A percentile compares a stretch with the other conserved stretches of the same genome.
Conservation (phyloP, 2,113 vertebrate genomes). For the Tachysurus fulvidraco region DNA sequence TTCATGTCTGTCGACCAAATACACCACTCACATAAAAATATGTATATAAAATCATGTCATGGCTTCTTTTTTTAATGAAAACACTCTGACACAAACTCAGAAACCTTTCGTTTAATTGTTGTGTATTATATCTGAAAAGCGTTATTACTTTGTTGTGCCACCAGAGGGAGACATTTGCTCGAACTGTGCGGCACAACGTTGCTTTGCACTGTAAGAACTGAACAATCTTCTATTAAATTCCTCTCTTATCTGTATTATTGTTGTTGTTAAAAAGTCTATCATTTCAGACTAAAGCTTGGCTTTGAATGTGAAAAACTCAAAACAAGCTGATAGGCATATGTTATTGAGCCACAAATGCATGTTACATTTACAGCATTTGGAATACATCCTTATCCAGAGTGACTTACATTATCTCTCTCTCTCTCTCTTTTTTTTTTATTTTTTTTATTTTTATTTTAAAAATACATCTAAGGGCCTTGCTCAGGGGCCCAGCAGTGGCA, state of each 20-base stretch:
- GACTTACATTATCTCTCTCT: too few species aligned
- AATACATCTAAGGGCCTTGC: too few species aligned
- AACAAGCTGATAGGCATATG: not conserved
- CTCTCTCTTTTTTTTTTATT: too few species aligned
- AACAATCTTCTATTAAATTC: not conserved
- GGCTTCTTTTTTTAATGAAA: not conserved
- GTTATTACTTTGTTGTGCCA: slow-evolving; percentile 22
- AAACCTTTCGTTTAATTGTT: not conserved
- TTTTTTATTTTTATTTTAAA: too few species aligned
- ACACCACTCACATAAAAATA: not conserved
- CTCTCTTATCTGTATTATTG: not conserved
- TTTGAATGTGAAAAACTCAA: not conserved
- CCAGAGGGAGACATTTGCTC: slow-evolving; percentile 36
- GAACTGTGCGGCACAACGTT: not conserved
- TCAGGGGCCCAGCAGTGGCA: too few species aligned
- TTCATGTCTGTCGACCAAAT: not conserved
- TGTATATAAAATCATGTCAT: not conserved
- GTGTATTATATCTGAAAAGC: not conserved
- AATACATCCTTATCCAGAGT: too few species aligned
- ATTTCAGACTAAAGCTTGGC: not conserved
- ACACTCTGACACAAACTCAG: not conserved
- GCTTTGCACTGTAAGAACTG: not conserved
- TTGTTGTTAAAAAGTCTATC: not conserved
- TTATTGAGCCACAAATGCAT: not conserved
- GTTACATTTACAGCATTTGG: not conserved